Base-by-base conservation (phyloP, 2,113 vertebrate genomes). In the Odontophorus gujanensis region DNA sequence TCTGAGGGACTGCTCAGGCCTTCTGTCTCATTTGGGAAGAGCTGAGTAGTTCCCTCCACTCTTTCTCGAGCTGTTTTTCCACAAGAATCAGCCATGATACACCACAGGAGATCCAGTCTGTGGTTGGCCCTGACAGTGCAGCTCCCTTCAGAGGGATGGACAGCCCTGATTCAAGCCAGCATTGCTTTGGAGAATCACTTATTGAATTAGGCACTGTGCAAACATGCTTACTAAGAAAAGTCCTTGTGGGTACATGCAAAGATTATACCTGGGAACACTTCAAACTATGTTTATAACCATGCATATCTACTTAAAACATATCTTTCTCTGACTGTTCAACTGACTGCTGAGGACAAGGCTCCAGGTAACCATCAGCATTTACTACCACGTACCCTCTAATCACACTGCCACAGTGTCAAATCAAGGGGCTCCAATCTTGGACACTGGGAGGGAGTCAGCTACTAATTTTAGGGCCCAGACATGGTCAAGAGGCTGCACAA, bases 101-200 rank as follows among this genome's bases (percentile, higher is more conserved):
- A 80, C n/a, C 0, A 0, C 9, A 20, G 14, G 7, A 75, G n/a
- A 22, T 12, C 15, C 0, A 0, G 20, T 13, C 45, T 1, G 0
- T 3, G 18, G 51, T 30, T 42, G 42, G 21, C 55, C 30, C 47
- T 59, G 40, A 34, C 1, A 3, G 28, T 1, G 2, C 30, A 19
- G 51, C 42, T 58, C 28, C 53, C 53, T 36, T n/a, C 40, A 19
- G 19, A 69, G 32, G 75, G 50, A 66, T 24, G 76, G 55, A 9
- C 14, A 3, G 25, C 20, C 1, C 0, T 0, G 2, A 47, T 26
- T 48, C 14, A 9, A 42, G 58, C 5, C 69, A 89, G 57, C 28
- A 7, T 5, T 8, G 38, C 74, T 89, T 1, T 25, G 61, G 58
- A 72, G 26, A 82, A 38, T 24, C 45, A 24, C 48, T 26, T 2